Evolutionary conservation across 2,113 vertebrate species (phyloP), one percentile per base, ranked within the genome.

Genomic region (Thermophis baileyi): DNA sequence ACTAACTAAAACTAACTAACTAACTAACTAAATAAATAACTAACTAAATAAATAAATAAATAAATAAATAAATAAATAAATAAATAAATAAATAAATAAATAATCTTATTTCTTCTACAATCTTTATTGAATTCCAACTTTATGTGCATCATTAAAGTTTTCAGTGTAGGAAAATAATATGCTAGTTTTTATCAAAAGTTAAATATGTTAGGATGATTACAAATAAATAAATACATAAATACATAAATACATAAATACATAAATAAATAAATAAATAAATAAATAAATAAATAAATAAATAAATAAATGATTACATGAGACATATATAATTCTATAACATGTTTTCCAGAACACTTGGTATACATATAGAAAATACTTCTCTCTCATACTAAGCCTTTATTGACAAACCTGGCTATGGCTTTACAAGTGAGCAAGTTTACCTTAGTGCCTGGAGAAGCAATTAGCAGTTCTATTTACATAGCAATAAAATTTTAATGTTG

Each of bases 401-500:
- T 50, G 55, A 60, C 27, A 27, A 88, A 92, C 63, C 49, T 69
- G 47, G 12, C n/a, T 51, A 49, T 88, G 55, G 50, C 55, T 86
- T 92, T 88, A 60, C 85, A 92, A 60, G 85, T 86, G 60, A 91
- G 18, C 54, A 87, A 92, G 47, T 92, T 92, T 50, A 88, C 50
- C n/a, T 69, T 51, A 47, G n/a, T 92, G 91, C 55, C 91, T 69
- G n/a, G n/a, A 92, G 85, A 92, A 88, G 86, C 55, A 92, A 92
- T 92, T 92, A 92, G 12, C 86, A 92, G 47, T 51, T 92, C 30
- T 92, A 92, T 92, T 92, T 92, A 92, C 91, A 92, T 69, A 92
- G 85, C 44, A 88, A 88, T 92, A 88, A 92, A 92, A 92, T 10
- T 88, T 92, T 92, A 92, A 92, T 92, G 91, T 63, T 88, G 86